These are phyloP conservation scores for Xestia sexstrigata DNA, from an alignment of 2,888 invertebrate genomes.

Conservation along the genomic window DNA sequence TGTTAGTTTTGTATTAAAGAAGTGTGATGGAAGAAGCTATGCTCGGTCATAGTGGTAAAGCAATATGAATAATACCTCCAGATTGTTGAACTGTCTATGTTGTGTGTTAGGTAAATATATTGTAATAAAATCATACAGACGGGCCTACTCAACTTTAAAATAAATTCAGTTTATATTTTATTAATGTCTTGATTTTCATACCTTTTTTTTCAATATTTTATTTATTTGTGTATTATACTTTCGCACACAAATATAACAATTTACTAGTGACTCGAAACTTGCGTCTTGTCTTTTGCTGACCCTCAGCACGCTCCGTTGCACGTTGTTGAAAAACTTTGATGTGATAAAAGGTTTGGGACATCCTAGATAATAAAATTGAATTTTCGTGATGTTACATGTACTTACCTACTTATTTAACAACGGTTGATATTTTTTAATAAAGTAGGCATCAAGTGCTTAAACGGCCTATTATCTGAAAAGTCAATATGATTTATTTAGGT, in stretches of 20 bases:
- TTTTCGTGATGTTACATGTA: not conserved
- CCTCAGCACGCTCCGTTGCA: not conserved
- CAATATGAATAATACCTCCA: constrained; percentile 59
- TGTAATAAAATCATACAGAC: constrained; percentile 74
- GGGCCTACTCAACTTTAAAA: constrained; percentile 82
- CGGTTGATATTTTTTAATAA: not conserved
- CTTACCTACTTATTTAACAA: not conserved
- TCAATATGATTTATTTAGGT: not conserved
- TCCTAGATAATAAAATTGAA: not conserved
- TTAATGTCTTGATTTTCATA: constrained; percentile 77
- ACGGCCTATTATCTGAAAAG: not conserved
- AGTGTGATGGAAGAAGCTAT: constrained; percentile 40
- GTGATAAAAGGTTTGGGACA: not conserved
- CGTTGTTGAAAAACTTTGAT: not conserved
- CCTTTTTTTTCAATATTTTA: constrained; percentile 59
- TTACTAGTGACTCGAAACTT: not conserved
- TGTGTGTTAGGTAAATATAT: constrained; percentile 67
- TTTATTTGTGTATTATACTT: constrained; percentile 58
- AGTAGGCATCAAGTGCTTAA: not conserved
- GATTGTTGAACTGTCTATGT: constrained; percentile 60
- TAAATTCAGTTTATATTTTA: constrained; percentile 83
- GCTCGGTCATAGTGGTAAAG: constrained; percentile 55
- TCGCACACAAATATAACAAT: constrained; percentile 42
- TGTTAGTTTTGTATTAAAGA: constrained; percentile 50
- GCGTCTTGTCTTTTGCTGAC: not conserved